A percentile compares a stretch with the other conserved stretches of the same genome.
Evolutionary conservation across 2,888 invertebrate species (phyloP).

Genomic region (Cheilosia scutellata): DNA sequence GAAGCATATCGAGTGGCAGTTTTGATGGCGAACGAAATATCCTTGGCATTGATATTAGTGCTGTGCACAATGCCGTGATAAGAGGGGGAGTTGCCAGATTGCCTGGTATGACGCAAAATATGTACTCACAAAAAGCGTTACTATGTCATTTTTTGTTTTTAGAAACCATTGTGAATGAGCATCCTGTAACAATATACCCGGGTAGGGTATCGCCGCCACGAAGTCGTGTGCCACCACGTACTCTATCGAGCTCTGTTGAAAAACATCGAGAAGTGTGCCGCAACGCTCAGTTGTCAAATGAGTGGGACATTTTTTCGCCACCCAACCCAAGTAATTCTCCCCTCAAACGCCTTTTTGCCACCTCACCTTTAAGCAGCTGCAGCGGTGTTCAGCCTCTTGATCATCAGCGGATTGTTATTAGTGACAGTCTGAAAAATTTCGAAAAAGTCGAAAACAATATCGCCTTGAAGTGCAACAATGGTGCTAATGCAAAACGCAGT

Average conservation of each 20-base stretch:
- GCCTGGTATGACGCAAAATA: constrained; percentile 79
- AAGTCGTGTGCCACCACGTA: constrained; percentile 88
- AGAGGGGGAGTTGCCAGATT: constrained; percentile 83
- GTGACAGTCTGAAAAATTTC: constrained; percentile 63
- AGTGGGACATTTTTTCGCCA: constrained; percentile 30
- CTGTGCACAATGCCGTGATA: constrained; percentile 84
- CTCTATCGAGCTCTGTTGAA: constrained; percentile 89
- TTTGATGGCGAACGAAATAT: constrained; percentile 83
- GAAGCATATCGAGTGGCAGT: constrained; percentile 78
- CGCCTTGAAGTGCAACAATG: constrained; percentile 57
- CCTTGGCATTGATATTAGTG: constrained; percentile 84
- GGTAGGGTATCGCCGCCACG: constrained; percentile 83
- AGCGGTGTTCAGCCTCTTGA: constrained; percentile 23
- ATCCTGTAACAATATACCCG: constrained; percentile 88
- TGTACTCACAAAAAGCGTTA: not conserved
- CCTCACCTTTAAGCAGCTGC: constrained; percentile 33
- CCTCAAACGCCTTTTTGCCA: constrained; percentile 60
- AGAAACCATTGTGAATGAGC: constrained; percentile 86
- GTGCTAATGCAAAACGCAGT: constrained; percentile 18
- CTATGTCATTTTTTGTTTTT: not conserved
- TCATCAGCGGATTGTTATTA: constrained; percentile 63
- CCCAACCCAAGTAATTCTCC: constrained; percentile 55
- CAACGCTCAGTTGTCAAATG: constrained; percentile 80
- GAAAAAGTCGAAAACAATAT: constrained; percentile 65
- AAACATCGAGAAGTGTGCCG: constrained; percentile 92